Evolutionary conservation across 2,797 vertebrate genomes (phyloP).

Genomic region (Ispidina lecontei): DNA sequence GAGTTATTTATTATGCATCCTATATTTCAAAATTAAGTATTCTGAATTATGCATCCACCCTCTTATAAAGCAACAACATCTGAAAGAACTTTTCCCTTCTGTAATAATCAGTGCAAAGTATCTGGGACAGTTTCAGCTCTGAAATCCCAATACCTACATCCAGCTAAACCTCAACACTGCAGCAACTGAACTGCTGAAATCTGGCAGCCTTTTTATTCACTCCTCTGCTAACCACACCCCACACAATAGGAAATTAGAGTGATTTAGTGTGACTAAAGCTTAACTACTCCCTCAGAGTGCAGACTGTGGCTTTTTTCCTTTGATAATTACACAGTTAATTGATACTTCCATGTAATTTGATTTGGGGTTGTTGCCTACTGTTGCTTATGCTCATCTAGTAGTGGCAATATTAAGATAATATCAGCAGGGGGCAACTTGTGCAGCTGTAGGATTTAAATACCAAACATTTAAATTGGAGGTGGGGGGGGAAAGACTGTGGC

Average conservation of each 20-base stretch:
- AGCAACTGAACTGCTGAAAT: background rate
- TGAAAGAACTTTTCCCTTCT: background rate
- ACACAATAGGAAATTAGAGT: conserved; percentile 23
- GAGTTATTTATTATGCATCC: background rate
- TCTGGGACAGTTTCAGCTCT: background rate
- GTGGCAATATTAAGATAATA: conserved; percentile 29
- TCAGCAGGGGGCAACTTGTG: conserved; percentile 48
- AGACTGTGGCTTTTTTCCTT: conserved; percentile 5
- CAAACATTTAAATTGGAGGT: background rate
- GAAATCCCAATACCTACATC: background rate
- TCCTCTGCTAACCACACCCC: conserved; percentile 17
- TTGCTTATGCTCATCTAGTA: background rate
- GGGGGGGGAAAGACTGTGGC: background rate
- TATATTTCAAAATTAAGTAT: background rate
- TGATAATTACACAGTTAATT: conserved; percentile 47
- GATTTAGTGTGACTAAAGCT: conserved; percentile 42
- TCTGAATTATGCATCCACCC: background rate
- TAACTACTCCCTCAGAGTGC: conserved; percentile 21
- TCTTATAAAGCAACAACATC: background rate
- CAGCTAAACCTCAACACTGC: background rate
- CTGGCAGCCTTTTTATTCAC: conserved; percentile 12
- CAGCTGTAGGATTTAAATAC: conserved; percentile 37
- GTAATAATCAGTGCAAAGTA: background rate
- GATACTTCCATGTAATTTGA: conserved; percentile 38
- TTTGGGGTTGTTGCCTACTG: conserved; percentile 43